These are phyloP conservation scores for Diaprepes abbreviatus DNA, from an alignment of 2,888 invertebrate genomes.

Conservation along the genomic window DNA sequence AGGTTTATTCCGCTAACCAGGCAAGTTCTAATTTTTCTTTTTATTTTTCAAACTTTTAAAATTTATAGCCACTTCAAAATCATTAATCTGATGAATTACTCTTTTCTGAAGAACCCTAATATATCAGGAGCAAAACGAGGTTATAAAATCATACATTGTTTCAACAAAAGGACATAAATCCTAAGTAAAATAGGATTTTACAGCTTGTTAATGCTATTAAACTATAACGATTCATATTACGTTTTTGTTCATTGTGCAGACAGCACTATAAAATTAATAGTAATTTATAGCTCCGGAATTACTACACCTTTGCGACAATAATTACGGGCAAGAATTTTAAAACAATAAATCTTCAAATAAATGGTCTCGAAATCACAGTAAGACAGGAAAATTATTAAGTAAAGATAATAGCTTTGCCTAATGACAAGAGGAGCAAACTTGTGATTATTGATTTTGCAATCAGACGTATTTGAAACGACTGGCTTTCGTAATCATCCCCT, in stretches of 20 bases:
- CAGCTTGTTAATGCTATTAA: too few species aligned
- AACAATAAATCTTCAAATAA: conserved; percentile 38
- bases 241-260: neutral
- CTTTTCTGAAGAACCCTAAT: too few species aligned
- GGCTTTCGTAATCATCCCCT: conserved; percentile 4
- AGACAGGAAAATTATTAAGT: conserved; percentile 40
- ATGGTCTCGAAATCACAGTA: conserved; percentile 28
- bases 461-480: conserved; percentile 19
- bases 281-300: neutral
- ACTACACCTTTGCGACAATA: conserved; percentile 15
- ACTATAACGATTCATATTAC: too few species aligned
- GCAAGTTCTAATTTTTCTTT: too few species aligned
- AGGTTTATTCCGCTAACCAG: too few species aligned
- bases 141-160: too few species aligned
- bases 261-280: neutral
- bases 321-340: conserved; percentile 14
- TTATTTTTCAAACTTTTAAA: too few species aligned
- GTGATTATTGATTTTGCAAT: conserved; percentile 36
- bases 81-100: too few species aligned
- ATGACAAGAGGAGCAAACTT: conserved; percentile 35
- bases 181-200: too few species aligned
- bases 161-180: too few species aligned
- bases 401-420: conserved; percentile 43
- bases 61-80: too few species aligned
- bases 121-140: too few species aligned